Conservation (phyloP, 2,888 invertebrate genomes). For the Spicauda simplicius region DNA sequence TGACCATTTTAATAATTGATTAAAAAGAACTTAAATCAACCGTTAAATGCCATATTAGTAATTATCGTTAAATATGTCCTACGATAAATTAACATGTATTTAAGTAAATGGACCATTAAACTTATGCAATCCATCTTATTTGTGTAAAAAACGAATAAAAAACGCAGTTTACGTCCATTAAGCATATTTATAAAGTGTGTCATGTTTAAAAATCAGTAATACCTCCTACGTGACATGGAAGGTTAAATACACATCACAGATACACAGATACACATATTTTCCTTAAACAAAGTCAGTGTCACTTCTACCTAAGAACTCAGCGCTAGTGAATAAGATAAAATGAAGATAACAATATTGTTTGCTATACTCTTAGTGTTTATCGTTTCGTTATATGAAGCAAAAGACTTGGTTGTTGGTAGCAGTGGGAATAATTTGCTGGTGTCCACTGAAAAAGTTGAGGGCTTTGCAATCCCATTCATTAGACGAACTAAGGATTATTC, state of each 20-base stretch:
- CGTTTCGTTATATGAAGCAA: slow-evolving; percentile 58
- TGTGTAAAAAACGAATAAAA: slow-evolving; percentile 8
- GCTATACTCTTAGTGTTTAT: slow-evolving; percentile 53
- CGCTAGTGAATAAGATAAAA: slow-evolving; percentile 47
- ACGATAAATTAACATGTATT: too few species aligned
- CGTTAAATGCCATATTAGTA: too few species aligned
- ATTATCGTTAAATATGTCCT: too few species aligned
- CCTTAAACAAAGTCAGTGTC: slow-evolving; percentile 47
- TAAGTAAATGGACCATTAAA: too few species aligned
- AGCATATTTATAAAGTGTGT: slow-evolving; percentile 16
- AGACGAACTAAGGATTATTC: slow-evolving; percentile 70
- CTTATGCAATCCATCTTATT: too few species aligned
- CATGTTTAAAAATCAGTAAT: slow-evolving; percentile 17
- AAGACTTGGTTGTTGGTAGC: slow-evolving; percentile 67
- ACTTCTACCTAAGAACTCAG: slow-evolving; percentile 35
- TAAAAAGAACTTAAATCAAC: background rate
- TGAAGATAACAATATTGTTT: slow-evolving; percentile 56
- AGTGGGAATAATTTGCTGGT: slow-evolving; percentile 71
- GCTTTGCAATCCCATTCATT: slow-evolving; percentile 59
- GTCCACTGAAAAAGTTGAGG: slow-evolving; percentile 68
- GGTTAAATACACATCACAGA: slow-evolving; percentile 57
- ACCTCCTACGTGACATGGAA: slow-evolving; percentile 43
- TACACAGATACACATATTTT: slow-evolving; percentile 52
- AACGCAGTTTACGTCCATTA: slow-evolving; percentile 8
- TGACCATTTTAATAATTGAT: too few species aligned